phyloP scores from a whole-genome alignment of 2,888 invertebrate genomes.

The Zaprionus obscuricornis region DNA sequence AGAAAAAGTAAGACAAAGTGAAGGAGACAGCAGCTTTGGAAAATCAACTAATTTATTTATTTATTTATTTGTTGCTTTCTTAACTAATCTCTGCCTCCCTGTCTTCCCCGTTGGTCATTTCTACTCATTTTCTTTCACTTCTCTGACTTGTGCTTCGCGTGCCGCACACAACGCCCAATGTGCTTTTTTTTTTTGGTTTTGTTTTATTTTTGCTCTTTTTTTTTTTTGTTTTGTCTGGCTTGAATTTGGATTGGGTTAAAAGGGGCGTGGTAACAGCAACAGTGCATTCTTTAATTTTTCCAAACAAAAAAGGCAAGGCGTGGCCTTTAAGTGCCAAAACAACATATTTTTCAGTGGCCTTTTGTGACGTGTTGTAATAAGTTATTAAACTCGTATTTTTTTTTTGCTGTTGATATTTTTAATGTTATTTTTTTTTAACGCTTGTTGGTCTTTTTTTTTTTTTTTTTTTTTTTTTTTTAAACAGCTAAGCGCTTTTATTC shows the following conservation, averaged over 20 bases:
- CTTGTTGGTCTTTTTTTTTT: constrained; percentile 4
- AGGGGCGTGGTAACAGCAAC: constrained; percentile 26
- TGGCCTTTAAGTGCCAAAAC: constrained; percentile 45
- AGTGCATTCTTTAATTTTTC: constrained; percentile 22
- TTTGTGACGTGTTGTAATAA: constrained; percentile 26
- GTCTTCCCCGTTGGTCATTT: neutral
- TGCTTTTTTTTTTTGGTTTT: constrained; percentile 24
- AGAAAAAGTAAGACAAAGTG: too few species aligned
- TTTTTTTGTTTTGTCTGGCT: constrained; percentile 35
- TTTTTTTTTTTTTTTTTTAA: neutral
- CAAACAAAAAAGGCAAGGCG: constrained; percentile 38
- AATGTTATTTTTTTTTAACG: constrained; percentile 1
- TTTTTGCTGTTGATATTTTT: constrained; percentile 16
- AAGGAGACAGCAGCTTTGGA: neutral
- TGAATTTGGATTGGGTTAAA: constrained; percentile 9
- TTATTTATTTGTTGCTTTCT: constrained; percentile 29
- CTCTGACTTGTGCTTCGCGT: constrained; percentile 40
- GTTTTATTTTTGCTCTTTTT: neutral
- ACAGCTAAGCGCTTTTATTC: neutral
- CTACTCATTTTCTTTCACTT: constrained; percentile 1
- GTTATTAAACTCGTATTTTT: constrained; percentile 6
- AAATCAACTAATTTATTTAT: constrained; percentile 28
- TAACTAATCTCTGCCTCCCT: constrained; percentile 19
- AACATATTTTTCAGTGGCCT: constrained; percentile 11
- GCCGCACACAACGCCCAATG: constrained; percentile 56